Evolutionary conservation across 2,113 vertebrate species (phyloP), one percentile per base, ranked within the genome.

Genomic region (Australoheros scitulus): DNA sequence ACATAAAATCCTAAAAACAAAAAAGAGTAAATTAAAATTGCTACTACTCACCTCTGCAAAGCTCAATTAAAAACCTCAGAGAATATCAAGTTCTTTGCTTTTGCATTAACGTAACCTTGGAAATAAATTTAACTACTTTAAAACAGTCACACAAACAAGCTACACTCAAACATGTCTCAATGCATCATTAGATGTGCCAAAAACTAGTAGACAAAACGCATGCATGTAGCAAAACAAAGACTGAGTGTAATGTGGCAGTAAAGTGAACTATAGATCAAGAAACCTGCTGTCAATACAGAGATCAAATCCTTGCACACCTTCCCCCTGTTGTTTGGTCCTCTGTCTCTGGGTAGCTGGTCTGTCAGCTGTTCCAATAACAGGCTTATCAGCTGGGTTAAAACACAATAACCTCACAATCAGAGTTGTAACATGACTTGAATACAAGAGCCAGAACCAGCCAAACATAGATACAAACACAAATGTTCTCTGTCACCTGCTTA

Each of bases 301-400:
- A 41, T 7, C 41, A 61, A 55, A 76, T 64, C 17, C 20, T 70
- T 34, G 14, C 17, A 1, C 91, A 91, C 89, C 91, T 91, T 82
- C 61, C 7, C 4, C 15, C 60, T 74, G 52, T 24, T 82, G 68
- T 77, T 84, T 90, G 80, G 81, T 86, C 85, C 61, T 38, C 43
- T 89, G 83, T 61, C 5, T 89, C 76, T 87, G 72, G 47, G 41
- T 50, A 11, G 52, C 78, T 75, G 83, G 68, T 78, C 82, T 84
- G 17, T 63, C 72, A 77, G 78, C 57, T 50, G 32, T 50, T 87
- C n/a, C 86, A 84, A 74, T 29, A 83, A 63, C 24, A 29, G 38
- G 79, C 80, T 75, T 87, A 64, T 79, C 76, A 79, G 76, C 89
- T 89, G 76, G 34, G 60, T 83, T 81, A 76, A 82, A 87, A 84